Conservation (phyloP, 2,888 invertebrate genomes). For the Cepaea hortensis region DNA sequence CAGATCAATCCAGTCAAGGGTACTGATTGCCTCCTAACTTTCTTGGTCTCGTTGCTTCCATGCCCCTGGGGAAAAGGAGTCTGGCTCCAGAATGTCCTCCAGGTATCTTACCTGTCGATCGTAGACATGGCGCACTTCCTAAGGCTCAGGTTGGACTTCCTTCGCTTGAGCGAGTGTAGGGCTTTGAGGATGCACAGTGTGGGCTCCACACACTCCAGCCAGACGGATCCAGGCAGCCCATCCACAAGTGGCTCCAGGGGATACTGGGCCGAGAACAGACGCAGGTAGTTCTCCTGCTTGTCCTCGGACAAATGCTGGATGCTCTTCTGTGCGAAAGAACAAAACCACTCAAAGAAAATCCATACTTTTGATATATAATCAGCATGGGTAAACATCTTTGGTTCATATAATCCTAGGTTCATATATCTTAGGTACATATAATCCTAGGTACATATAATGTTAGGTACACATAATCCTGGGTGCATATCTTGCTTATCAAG, state of each 20-base stretch:
- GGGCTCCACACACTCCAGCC: slow-evolving; percentile 58
- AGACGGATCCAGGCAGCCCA: slow-evolving; percentile 56
- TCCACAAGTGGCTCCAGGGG: slow-evolving; percentile 54
- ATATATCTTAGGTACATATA: too few species aligned
- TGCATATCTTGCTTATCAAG: too few species aligned
- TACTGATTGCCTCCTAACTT: too few species aligned
- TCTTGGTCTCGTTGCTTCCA: too few species aligned
- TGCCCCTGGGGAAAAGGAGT: too few species aligned
- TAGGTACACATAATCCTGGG: too few species aligned
- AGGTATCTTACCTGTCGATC: slow-evolving; percentile 25
- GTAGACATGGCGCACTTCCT: slow-evolving; percentile 38
- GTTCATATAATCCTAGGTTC: neutral
- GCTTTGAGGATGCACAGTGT: slow-evolving; percentile 52
- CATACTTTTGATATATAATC: neutral
- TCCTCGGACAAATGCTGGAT: slow-evolving; percentile 11
- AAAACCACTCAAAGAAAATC: neutral
- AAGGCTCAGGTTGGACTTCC: slow-evolving; percentile 54
- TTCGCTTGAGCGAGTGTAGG: slow-evolving; percentile 51
- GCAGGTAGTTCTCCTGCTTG: slow-evolving; percentile 25
- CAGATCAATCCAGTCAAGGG: too few species aligned
- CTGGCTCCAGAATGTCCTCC: too few species aligned
- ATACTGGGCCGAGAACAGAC: slow-evolving; percentile 38
- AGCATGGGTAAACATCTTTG: neutral
- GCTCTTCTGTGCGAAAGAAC: neutral
- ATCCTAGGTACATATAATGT: too few species aligned